phyloP scores from a whole-genome alignment of 1,140 invertebrate species.

The Leptonema lineaticorne region DNA sequence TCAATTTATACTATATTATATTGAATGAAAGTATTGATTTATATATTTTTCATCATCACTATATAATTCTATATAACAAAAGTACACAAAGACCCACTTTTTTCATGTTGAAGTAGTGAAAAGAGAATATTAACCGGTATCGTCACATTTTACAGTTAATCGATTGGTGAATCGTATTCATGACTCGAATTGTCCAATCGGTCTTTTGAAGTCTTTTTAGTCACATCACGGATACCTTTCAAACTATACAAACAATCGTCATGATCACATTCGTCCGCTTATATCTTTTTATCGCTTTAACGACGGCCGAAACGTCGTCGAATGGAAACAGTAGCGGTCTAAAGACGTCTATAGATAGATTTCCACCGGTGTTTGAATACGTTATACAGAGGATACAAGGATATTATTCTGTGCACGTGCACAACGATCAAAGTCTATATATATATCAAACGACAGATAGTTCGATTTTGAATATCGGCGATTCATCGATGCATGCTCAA shows the following conservation, averaged over 20 bases:
- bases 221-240: not conserved
- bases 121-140: constrained; percentile 18
- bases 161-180: not conserved
- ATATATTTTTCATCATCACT: too few relatives aligned
- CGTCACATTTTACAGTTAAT: constrained; percentile 23
- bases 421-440: constrained; percentile 40
- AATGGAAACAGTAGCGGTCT: too few relatives aligned
- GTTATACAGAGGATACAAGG: constrained; percentile 63
- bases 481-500: too few relatives aligned
- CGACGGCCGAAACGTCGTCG: not conserved
- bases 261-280: not conserved
- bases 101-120: too few relatives aligned
- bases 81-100: too few relatives aligned
- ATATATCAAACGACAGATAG: constrained; percentile 22
- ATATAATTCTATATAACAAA: too few relatives aligned
- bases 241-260: not conserved
- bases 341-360: constrained; percentile 50
- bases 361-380: constrained; percentile 63
- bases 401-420: constrained; percentile 57
- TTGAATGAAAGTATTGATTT: too few relatives aligned
- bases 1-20: too few relatives aligned
- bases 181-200: not conserved
- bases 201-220: not conserved
- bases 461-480: too few relatives aligned
- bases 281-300: not conserved